A percentile compares a stretch with the other conserved stretches of the same genome.
These are phyloP conservation scores for Druon quercuslanigerum DNA, from an alignment of 1,140 invertebrate genomes.

Conservation along the genomic window DNA sequence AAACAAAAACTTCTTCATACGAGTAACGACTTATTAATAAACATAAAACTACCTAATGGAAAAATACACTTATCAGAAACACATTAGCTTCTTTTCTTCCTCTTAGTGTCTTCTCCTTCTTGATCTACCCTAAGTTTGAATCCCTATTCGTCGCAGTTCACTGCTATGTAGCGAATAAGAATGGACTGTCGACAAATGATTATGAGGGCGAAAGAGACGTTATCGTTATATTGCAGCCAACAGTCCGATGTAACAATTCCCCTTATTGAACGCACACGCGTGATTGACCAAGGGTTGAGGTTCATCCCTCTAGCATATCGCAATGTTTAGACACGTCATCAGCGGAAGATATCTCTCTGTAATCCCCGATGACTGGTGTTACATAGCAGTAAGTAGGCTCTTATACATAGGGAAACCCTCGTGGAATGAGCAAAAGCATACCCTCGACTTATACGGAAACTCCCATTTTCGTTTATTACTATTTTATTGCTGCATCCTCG, in stretches of 20 bases:
- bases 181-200: slow-evolving; percentile 9
- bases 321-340: slow-evolving; percentile 5
- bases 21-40: too few species aligned
- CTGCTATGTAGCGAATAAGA: neutral
- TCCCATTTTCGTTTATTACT: neutral
- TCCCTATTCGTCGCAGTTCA: neutral
- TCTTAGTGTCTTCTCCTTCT: neutral
- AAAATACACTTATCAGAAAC: too few species aligned
- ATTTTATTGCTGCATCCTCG: too few species aligned
- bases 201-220: neutral
- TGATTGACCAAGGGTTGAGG: neutral
- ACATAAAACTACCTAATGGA: too few species aligned
- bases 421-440: neutral
- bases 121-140: neutral
- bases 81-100: too few species aligned
- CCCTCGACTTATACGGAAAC: neutral
- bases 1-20: too few species aligned
- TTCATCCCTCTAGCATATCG: slow-evolving; percentile 4
- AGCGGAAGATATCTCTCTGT: neutral
- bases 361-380: neutral
- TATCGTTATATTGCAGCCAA: neutral
- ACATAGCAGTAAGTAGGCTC: neutral
- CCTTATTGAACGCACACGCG: neutral
- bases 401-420: slow-evolving; percentile 8
- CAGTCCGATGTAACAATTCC: neutral